Percentiles rank a stretch among this genome's conserved stretches.
Evolutionary conservation across 2,888 invertebrate genomes (phyloP).

Genomic region (Scelioninae gen. 1): DNA sequence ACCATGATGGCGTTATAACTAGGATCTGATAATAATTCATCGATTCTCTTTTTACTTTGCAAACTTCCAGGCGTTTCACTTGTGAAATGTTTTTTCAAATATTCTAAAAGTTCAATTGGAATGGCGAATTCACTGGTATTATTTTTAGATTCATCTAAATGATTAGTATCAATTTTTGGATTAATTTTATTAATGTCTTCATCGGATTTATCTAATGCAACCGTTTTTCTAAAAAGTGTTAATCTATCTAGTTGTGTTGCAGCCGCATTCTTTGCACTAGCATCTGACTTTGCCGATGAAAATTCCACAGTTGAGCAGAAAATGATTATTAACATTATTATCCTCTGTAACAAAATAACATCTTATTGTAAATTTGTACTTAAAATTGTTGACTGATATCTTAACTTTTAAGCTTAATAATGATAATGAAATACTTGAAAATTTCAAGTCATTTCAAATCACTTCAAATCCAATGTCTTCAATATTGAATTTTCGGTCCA

Average conservation of each 20-base stretch:
- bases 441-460: too few relatives aligned
- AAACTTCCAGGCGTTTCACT: conserved; percentile 40
- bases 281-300: conserved; percentile 68
- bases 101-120: conserved; percentile 66
- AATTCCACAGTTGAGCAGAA: conserved; percentile 71
- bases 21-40: conserved; percentile 75
- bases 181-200: conserved; percentile 37
- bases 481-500: too few relatives aligned
- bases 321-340: conserved; percentile 73
- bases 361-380: not conserved
- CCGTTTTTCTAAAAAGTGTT: conserved; percentile 75
- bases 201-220: conserved; percentile 51
- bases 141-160: conserved; percentile 55
- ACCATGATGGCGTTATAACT: conserved; percentile 75
- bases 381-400: too few relatives aligned
- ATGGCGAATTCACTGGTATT: conserved; percentile 61
- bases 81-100: conserved; percentile 58
- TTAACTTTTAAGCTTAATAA: too few relatives aligned
- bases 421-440: too few relatives aligned
- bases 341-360: conserved; percentile 72
- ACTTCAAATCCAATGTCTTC: too few relatives aligned
- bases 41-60: conserved; percentile 71
- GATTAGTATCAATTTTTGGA: conserved; percentile 42
- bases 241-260: conserved; percentile 79
- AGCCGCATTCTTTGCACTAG: conserved; percentile 73